Conservation (phyloP, 2,888 invertebrate genomes). For the Saturnia japonica region DNA sequence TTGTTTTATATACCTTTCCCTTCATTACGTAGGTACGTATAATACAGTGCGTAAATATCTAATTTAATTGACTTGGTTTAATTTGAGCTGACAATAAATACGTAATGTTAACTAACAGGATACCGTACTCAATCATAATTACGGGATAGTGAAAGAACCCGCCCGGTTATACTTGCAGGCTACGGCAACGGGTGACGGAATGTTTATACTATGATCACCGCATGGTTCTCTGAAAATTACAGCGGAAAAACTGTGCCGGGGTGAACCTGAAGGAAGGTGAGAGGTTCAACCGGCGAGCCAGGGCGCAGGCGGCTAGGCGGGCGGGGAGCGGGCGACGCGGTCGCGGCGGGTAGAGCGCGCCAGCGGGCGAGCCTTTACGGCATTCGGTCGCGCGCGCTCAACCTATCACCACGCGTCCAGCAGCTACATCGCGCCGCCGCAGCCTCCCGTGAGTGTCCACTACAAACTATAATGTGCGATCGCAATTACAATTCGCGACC, state of each 20-base stretch:
- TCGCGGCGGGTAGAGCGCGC: conserved; percentile 31
- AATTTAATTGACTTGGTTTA: neutral
- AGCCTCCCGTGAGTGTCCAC: conserved; percentile 28
- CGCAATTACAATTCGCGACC: conserved; percentile 9
- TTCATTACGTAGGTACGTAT: too few species aligned
- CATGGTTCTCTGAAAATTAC: conserved; percentile 15
- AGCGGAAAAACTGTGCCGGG: conserved; percentile 23
- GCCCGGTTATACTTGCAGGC: neutral
- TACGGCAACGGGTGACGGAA: neutral
- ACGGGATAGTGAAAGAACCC: neutral
- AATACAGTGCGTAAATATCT: too few species aligned
- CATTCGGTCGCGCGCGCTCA: conserved; percentile 67
- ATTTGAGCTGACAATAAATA: neutral
- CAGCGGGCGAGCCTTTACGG: conserved; percentile 36
- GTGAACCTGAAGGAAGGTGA: conserved; percentile 29
- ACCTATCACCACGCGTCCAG: conserved; percentile 60
- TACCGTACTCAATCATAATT: neutral
- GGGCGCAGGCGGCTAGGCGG: conserved; percentile 30
- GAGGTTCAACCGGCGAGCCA: conserved; percentile 22
- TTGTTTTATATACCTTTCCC: too few species aligned
- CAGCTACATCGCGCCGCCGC: conserved; percentile 24
- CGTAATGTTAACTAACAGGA: neutral
- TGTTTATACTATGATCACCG: neutral
- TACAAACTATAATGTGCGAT: neutral
- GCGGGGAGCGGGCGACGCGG: conserved; percentile 30